These are phyloP conservation scores for Ptyas mucosa DNA, from an alignment of 2,113 vertebrate species.

Conservation along the genomic window DNA sequence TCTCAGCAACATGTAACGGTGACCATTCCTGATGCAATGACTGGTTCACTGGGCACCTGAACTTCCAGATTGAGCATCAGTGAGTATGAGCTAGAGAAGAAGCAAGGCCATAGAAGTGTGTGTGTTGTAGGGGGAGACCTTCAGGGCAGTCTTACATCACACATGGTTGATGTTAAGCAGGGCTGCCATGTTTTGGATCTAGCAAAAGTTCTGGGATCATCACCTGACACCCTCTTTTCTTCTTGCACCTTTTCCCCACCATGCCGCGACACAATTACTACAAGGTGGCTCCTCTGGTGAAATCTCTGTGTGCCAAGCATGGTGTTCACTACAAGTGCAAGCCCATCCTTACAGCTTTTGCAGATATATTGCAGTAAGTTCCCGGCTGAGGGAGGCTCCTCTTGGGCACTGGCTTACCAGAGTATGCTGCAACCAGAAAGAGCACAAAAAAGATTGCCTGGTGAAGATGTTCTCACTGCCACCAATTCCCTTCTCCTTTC, in stretches of 20 bases:
- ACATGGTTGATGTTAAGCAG: too few relatives aligned
- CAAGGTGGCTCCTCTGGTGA: conserved; percentile 73
- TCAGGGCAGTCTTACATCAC: too few relatives aligned
- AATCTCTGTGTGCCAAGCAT: conserved; percentile 71
- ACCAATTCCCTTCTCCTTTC: conserved; percentile 39
- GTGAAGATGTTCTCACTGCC: neutral
- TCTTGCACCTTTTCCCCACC: conserved; percentile 72
- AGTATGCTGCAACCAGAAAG: fast-evolving
- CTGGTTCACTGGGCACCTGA: conserved; percentile 74
- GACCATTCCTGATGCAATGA: conserved; percentile 72
- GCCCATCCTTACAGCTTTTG: conserved; percentile 66
- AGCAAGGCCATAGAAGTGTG: too few relatives aligned
- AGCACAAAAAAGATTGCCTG: neutral
- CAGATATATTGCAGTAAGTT: conserved; percentile 71
- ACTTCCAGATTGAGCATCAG: conserved; percentile 86
- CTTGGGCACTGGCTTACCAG: neutral
- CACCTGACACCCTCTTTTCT: neutral
- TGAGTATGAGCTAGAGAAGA: conserved; percentile 56
- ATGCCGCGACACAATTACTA: conserved; percentile 73
- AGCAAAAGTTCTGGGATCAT: too few relatives aligned
- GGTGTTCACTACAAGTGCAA: conserved; percentile 71
- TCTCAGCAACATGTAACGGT: conserved; percentile 39
- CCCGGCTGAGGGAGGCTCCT: neutral
- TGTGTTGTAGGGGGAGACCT: too few relatives aligned
- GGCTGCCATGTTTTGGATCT: too few relatives aligned